Evolutionary conservation across 2,797 vertebrate species (phyloP).

Genomic region (Leuciscus waleckii): DNA sequence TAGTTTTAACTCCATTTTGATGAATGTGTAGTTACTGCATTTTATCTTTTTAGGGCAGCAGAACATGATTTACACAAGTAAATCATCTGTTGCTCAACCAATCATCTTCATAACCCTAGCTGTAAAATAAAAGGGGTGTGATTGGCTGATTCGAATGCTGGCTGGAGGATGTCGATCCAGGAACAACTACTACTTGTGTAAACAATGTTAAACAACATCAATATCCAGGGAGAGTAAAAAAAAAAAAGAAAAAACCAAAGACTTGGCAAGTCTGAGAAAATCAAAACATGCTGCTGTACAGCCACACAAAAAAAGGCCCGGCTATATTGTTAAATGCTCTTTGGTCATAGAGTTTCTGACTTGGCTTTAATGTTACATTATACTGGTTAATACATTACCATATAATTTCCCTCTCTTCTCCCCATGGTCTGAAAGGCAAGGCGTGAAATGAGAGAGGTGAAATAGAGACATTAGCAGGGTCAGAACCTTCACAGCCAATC

Average conservation of each 20-base stretch:
- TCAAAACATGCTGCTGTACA: conserved; percentile 16
- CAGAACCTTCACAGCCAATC: conserved; percentile 57
- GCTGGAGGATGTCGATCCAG: conserved; percentile 5
- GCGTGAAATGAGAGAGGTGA: conserved; percentile 50
- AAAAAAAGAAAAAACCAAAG: background rate
- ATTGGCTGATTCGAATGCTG: conserved; percentile 18
- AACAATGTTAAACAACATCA: conserved; percentile 35
- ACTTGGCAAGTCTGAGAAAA: background rate
- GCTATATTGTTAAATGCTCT: conserved; percentile 18
- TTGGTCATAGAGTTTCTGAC: conserved; percentile 6
- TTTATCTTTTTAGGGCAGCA: background rate
- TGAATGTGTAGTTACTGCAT: background rate
- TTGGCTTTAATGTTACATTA: conserved; percentile 36
- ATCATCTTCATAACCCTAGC: background rate
- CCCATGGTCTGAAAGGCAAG: conserved; percentile 15
- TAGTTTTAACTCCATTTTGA: background rate
- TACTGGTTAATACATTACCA: conserved; percentile 45
- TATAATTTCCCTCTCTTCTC: conserved; percentile 43
- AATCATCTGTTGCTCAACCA: background rate
- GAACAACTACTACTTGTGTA: conserved; percentile 23
- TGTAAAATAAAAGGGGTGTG: conserved; percentile 5
- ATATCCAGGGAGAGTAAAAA: background rate
- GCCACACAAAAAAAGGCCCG: background rate
- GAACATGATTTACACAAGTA: conserved; percentile 6
- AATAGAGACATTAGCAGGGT: conserved; percentile 47